phyloP scores from a whole-genome alignment of 2,113 vertebrate genomes.

The Entomyzon cyanotis region DNA sequence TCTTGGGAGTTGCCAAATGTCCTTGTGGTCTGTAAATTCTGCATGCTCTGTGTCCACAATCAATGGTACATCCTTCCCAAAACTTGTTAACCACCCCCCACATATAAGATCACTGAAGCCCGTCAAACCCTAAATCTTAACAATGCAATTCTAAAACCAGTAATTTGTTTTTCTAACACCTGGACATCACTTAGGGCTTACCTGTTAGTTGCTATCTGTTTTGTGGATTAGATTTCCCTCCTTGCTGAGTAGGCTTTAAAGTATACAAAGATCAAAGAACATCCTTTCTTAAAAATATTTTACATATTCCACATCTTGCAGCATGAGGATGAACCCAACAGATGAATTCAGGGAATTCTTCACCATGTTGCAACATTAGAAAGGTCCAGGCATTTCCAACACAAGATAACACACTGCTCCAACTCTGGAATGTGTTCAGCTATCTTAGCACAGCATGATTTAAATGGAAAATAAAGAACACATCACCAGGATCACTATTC shows the following conservation, averaged over 20 bases:
- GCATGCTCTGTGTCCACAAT: neutral
- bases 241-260: neutral
- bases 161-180: neutral
- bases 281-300: neutral
- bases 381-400: neutral
- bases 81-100: neutral
- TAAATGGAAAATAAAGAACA: neutral
- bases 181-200: neutral
- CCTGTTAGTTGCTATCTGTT: neutral
- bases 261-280: neutral
- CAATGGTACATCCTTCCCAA: neutral
- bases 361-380: neutral
- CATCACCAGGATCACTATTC: neutral
- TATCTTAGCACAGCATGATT: neutral
- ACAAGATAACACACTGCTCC: neutral
- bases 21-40: neutral
- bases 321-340: neutral
- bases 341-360: neutral
- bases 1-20: neutral
- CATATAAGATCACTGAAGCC: neutral
- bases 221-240: neutral
- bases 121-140: neutral
- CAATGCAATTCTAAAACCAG: neutral
- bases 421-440: neutral
- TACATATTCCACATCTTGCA: neutral